phyloP scores from a whole-genome alignment of 2,113 vertebrate genomes.

The Zosterops hypoxanthus region DNA sequence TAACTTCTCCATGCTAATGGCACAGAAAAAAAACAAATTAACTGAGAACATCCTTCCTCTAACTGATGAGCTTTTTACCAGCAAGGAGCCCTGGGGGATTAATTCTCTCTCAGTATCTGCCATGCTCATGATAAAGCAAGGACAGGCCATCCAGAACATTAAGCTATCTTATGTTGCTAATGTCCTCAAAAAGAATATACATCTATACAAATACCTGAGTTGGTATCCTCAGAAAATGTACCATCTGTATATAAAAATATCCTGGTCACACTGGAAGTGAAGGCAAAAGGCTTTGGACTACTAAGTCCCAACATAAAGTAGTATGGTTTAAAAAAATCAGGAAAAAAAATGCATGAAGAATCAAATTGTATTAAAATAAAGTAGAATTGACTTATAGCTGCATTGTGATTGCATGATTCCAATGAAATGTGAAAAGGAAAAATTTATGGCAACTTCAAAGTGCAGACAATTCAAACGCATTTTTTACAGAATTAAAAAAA shows the following conservation, averaged over 20 bases:
- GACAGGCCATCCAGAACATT: neutral
- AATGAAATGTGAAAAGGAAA: slow-evolving; percentile 28
- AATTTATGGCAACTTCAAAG: slow-evolving; percentile 40
- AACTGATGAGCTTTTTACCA: neutral
- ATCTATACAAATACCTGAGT: neutral
- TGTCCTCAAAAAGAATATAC: neutral
- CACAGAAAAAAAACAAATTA: neutral
- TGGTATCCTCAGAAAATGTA: neutral
- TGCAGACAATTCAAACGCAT: neutral
- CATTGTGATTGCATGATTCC: neutral
- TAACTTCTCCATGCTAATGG: neutral
- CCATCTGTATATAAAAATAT: neutral
- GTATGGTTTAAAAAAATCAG: neutral
- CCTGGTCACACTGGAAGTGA: neutral
- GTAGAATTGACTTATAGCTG: neutral
- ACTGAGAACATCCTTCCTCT: neutral
- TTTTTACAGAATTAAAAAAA: neutral
- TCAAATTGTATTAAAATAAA: neutral
- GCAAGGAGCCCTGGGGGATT: neutral
- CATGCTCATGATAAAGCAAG: neutral
- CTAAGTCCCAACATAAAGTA: neutral
- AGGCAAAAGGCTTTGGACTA: neutral
- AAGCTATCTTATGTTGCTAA: neutral
- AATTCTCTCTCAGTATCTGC: neutral
- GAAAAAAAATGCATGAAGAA: neutral